Conservation (phyloP, 35 echinoderm and acorn worm genomes). For the Patiria miniata region DNA sequence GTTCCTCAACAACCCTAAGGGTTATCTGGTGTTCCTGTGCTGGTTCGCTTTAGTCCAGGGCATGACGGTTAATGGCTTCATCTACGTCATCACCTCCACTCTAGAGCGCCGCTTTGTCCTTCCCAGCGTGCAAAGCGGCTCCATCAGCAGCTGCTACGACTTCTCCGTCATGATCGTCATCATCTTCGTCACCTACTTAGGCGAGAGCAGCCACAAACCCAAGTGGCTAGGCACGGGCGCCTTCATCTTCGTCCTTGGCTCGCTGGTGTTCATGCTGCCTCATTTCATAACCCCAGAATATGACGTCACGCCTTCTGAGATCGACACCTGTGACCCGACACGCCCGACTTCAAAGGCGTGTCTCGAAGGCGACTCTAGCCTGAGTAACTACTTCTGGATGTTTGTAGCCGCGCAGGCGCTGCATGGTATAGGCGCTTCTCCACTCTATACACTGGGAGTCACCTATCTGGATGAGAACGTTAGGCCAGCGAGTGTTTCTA, state of each 20-base stretch:
- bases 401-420: conserved; percentile 83
- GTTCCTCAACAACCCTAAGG: conserved; percentile 76
- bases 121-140: conserved; percentile 79
- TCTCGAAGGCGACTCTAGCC: conserved; percentile 42
- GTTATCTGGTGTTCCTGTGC: conserved; percentile 84
- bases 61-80: conserved; percentile 89
- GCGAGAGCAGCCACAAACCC: conserved; percentile 87
- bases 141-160: conserved; percentile 92
- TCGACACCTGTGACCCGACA: conserved; percentile 62
- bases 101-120: conserved; percentile 83
- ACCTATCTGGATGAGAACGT: conserved; percentile 86
- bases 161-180: conserved; percentile 87
- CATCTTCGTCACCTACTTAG: conserved; percentile 91
- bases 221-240: conserved; percentile 79
- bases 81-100: conserved; percentile 88
- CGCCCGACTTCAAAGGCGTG: conserved; percentile 29
- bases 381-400: conserved; percentile 82
- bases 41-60: conserved; percentile 80
- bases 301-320: conserved; percentile 15
- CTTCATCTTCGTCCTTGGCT: conserved; percentile 77
- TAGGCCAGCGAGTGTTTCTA: conserved; percentile 48
- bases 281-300: conserved; percentile 86
- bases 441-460: conserved; percentile 86
- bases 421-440: conserved; percentile 90
- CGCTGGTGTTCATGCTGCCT: conserved; percentile 74